These are phyloP conservation scores for Corythoichthys haematopterus DNA, from an alignment of 2,113 vertebrate species.

Conservation along the genomic window DNA sequence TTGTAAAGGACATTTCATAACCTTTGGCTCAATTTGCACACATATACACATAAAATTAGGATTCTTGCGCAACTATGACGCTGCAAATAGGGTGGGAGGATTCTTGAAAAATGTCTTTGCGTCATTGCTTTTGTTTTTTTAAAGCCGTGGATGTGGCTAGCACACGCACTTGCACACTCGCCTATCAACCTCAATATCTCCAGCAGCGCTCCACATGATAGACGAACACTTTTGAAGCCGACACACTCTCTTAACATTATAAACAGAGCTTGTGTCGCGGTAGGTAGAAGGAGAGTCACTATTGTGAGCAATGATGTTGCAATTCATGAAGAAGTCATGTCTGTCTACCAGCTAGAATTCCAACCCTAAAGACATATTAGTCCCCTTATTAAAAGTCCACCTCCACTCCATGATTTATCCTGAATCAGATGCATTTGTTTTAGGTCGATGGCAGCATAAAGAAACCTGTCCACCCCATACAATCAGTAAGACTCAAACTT, in stretches of 20 bases:
- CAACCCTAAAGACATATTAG: too few relatives aligned
- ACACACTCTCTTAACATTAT: neutral
- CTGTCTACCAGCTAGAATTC: too few relatives aligned
- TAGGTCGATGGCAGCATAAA: too few relatives aligned
- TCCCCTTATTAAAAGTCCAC: too few relatives aligned
- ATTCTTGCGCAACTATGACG: neutral
- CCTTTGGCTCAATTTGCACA: constrained; percentile 33
- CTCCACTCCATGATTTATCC: too few relatives aligned
- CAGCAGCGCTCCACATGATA: constrained; percentile 40
- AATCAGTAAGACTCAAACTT: too few relatives aligned
- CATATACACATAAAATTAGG: neutral
- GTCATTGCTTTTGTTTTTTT: constrained; percentile 28
- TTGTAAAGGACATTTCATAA: neutral
- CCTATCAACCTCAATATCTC: constrained; percentile 54
- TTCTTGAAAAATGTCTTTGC: constrained; percentile 32
- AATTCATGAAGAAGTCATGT: too few relatives aligned
- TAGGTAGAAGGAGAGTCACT: too few relatives aligned
- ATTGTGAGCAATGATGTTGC: too few relatives aligned
- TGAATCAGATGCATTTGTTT: too few relatives aligned
- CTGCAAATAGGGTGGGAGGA: neutral
- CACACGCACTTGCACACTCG: constrained; percentile 4
- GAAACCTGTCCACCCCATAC: too few relatives aligned
- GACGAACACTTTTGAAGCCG: constrained; percentile 12
- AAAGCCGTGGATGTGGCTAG: constrained; percentile 43
- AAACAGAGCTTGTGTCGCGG: too few relatives aligned